These are phyloP conservation scores for Scylla paramamosain DNA, from an alignment of 1,140 invertebrate species.

Conservation along the genomic window DNA sequence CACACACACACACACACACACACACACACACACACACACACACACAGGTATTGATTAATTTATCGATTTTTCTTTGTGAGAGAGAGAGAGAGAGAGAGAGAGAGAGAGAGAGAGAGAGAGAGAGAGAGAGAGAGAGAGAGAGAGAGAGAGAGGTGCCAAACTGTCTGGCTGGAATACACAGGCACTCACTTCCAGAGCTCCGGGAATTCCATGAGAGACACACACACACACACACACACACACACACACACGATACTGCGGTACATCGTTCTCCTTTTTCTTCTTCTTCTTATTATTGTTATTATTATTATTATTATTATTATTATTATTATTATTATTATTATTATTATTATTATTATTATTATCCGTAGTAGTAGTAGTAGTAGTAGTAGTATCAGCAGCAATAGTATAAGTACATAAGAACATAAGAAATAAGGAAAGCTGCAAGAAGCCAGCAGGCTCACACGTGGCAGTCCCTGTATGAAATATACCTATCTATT, in stretches of 20 bases:
- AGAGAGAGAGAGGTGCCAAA: slow-evolving; percentile 18
- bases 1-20: not conserved
- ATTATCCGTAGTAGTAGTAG: too few relatives aligned
- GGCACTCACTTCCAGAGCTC: slow-evolving; percentile 6
- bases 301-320: not conserved
- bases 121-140: not conserved
- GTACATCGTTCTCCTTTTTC: too few relatives aligned
- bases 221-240: slow-evolving; percentile 20
- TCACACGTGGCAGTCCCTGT: too few relatives aligned
- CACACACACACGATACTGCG: not conserved
- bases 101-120: slow-evolving; percentile 16
- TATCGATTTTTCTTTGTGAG: not conserved
- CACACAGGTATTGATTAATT: not conserved
- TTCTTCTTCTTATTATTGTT: not conserved
- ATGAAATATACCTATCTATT: too few relatives aligned
- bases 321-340: not conserved
- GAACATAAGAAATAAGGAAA: too few relatives aligned
- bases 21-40: slow-evolving; percentile 10
- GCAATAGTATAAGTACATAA: too few relatives aligned
- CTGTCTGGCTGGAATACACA: slow-evolving; percentile 52
- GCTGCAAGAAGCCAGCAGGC: too few relatives aligned
- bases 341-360: not conserved
- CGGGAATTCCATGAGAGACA: slow-evolving; percentile 49
- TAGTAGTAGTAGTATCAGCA: too few relatives aligned
- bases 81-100: slow-evolving; percentile 23